Evolutionary conservation across 2,797 vertebrate species (phyloP), one percentile per base, ranked within the genome.

Genomic region (Apodemus agrarius): DNA sequence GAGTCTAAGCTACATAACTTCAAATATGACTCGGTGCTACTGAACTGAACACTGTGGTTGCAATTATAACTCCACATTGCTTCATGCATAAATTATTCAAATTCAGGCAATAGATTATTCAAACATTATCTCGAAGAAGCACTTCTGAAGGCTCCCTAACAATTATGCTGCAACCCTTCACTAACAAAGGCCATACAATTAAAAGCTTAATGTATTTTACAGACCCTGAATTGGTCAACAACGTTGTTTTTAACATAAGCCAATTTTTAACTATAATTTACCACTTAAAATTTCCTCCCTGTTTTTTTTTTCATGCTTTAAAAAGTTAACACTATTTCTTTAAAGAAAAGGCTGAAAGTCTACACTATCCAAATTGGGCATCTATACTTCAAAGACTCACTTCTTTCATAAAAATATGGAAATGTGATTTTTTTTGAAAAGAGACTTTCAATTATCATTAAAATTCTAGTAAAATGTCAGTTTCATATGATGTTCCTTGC

Each of bases 81-180:
- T 97, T 98, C 97, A 95, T 98, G 98, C 98, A 99, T 99, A 98
- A 98, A 98, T 99, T 98, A 99, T 98, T 98, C 98, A 98, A 99
- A 99, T 98, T 95, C 80, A 89, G 78, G 95, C 91, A 96, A 97
- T 97, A 96, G 98, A 98, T 99, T 98, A 98, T 98, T 98, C 98
- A 98, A 98, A 98, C 97, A 98, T 98, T 98, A 98, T 98, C 98
- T 98, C 95, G 91, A 98, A 97, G 97, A 98, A 98, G 98, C 98
- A 97, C 97, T 98, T 98, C 96, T 98, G 95, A 98, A 98, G 98
- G 96, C 95, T 97, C 96, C 88, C 97, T 97, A 97, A 97, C 90
- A 90, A 95, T 98, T 92, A 96, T 9, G 63, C 91, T 97, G 91
- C 93, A 97, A 96, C 90, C 96, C 88, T 79, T 92, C 96, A 92